Base-by-base conservation (phyloP, 2,888 invertebrate genomes). In the Serrognathus titanus region DNA sequence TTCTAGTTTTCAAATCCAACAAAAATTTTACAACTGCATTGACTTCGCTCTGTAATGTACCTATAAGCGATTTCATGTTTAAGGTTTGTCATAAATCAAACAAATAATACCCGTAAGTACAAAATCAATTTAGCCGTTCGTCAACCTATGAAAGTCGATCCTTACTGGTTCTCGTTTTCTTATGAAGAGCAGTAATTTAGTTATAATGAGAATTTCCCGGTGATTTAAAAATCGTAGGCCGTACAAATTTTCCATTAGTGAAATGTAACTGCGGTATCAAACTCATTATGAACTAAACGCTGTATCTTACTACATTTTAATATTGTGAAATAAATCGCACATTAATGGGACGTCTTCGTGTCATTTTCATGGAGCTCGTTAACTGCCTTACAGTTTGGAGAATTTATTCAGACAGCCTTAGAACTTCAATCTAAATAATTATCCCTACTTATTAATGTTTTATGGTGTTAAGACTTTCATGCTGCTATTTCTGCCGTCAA, bases 321-420 rank as follows among this genome's bases (percentile, higher is more conserved):
- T 63, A 61, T 60, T 56, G 49, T 55, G 60, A 61, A 63, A 62
- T 66, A 65, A 65, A 66, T 65, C 63, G 63, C 54, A 43, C 63
- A 63, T 66, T 66, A 65, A 69, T 63, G 67, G 24, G 64, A 65
- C 61, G 40, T 40, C 63, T 65, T 64, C 62, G 63, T 62, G 62
- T 68, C 24, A 31, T 62, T 64, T 63, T 65, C 61, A 60, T 59
- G 60, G 56, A 55, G 60, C 57, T 63, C 57, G 61, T 63, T 62
- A 62, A 60, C 59, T 63, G 55, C 51, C 58, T 61, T 56, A 62
- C 56, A 50, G 51, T 49, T 46, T 50, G 35, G 43, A 36, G 12
- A 57, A 57, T 57, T 43, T 48, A 53, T 57, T 47, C 46, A 24
- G 20, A 31, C 24, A 31, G 24, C 24, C 24, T 31, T 31, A 31